A percentile compares a stretch with the other conserved stretches of the same genome.
Conservation (phyloP, 2,888 invertebrate genomes). For the Pyrgus malvae region DNA sequence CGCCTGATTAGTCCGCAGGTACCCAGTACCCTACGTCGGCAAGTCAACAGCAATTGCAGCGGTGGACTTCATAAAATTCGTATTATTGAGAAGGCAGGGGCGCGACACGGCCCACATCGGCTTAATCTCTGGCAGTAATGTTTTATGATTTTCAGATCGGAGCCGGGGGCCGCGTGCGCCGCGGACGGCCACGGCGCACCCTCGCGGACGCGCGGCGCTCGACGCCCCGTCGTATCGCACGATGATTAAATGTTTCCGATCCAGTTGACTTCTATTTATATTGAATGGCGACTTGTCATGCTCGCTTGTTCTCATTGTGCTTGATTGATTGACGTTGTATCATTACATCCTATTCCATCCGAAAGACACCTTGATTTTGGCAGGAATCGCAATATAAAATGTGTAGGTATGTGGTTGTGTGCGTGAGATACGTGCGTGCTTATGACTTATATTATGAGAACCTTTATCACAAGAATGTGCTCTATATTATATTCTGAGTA, state of each 20-base stretch:
- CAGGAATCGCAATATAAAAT: no score
- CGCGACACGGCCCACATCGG: slow-evolving; percentile 25
- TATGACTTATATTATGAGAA: no score
- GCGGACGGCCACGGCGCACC: slow-evolving; percentile 28
- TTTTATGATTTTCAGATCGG: slow-evolving; percentile 32
- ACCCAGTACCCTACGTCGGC: no score
- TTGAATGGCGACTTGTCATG: slow-evolving; percentile 38
- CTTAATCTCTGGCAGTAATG: slow-evolving; percentile 32
- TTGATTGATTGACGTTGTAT: background rate
- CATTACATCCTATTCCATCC: no score
- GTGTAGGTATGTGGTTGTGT: no score
- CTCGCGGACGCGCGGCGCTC: no score
- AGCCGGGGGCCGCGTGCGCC: slow-evolving; percentile 30
- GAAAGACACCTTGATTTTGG: no score
- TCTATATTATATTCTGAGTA: no score
- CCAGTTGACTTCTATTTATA: slow-evolving; percentile 45
- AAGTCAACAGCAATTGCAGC: no score
- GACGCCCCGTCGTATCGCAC: slow-evolving; percentile 54
- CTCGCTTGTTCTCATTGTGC: background rate
- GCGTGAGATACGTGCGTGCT: no score
- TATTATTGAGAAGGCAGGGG: slow-evolving; percentile 8
- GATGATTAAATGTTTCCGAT: slow-evolving; percentile 55
- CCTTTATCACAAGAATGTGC: no score
- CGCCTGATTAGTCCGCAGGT: no score
- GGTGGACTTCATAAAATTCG: slow-evolving; percentile 17